These are phyloP conservation scores for Polyommatus icarus DNA, from an alignment of 2,888 invertebrate species.

Conservation along the genomic window DNA sequence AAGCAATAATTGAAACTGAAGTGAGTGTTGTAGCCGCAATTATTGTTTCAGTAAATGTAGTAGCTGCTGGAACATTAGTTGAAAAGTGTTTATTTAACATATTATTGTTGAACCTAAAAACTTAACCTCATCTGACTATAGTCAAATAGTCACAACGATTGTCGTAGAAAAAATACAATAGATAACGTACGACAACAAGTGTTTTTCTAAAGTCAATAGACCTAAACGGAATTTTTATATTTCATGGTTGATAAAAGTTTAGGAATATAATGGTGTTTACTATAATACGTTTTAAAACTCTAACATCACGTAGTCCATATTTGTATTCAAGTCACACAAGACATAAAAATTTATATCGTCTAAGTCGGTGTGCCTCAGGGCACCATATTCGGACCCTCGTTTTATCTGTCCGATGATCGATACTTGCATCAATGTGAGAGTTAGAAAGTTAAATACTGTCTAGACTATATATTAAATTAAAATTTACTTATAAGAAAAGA, in stretches of 20 bases:
- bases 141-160: background rate
- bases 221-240: background rate
- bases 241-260: background rate
- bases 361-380: background rate
- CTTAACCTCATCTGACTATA: background rate
- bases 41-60: background rate
- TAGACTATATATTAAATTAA: background rate
- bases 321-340: constrained; percentile 10
- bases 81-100: background rate
- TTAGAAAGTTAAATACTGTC: background rate
- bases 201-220: background rate
- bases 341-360: constrained; percentile 5
- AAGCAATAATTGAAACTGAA: background rate
- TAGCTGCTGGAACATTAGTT: background rate
- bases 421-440: constrained; percentile 5
- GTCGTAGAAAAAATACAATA: background rate
- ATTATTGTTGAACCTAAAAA: background rate
- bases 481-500: background rate
- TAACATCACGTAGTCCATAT: background rate
- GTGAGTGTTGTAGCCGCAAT: background rate
- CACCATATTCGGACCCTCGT: constrained; percentile 10
- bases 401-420: constrained; percentile 5
- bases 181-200: background rate
- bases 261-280: background rate
- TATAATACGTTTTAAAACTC: background rate